Base-by-base conservation (phyloP, 2,113 vertebrate species). In the Procapra przewalskii region DNA sequence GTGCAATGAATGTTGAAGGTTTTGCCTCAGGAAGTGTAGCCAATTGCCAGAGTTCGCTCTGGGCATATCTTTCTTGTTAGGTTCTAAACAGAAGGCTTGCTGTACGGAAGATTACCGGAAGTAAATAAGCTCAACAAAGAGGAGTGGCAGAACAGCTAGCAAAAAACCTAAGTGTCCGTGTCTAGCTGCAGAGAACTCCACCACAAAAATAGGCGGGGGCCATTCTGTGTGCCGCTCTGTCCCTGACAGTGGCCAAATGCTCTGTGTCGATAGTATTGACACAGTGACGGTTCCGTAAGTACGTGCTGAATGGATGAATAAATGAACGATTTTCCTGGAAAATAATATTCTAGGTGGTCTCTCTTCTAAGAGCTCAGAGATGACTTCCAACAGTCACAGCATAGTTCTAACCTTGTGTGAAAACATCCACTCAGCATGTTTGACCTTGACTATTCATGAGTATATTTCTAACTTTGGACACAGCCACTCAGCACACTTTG, bases 21-120 rank as follows among this genome's bases (percentile, higher is more conserved):
- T 96, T 96, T 87, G 57, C 88, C 77, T 94, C 31, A 88, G 93
- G 92, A 97, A 97, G 71, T 33, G 31, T 85, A 94, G 48, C 54
- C 91, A 48, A 36, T 57, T 57, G 81, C 54, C 59, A 71, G 33
- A 19, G 27, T 82, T 90, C 19, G 45, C 27, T 77, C 23, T 13
- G 94, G 90, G 57, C 36, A 13, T 33, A 45, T 91, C 59, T 79
- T 88, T 86, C 85, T 93, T 67, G 81, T 94, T 92, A n/a, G 33
- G 23, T 71, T 94, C 93, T 31, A 55, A 96, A 90, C 60, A 95
- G 60, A 92, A 96, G 60, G 11, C 71, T 91, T 90, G 45, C 81
- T 96, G 50, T 75, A 17, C 45, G n/a, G 82, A 45, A 84, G 16
- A 64, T 80, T 50, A 36, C 36, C 45, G 84, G 60, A 55, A 33